Base-by-base conservation (phyloP, 1,140 invertebrate genomes). In the Drosophila asahinai region DNA sequence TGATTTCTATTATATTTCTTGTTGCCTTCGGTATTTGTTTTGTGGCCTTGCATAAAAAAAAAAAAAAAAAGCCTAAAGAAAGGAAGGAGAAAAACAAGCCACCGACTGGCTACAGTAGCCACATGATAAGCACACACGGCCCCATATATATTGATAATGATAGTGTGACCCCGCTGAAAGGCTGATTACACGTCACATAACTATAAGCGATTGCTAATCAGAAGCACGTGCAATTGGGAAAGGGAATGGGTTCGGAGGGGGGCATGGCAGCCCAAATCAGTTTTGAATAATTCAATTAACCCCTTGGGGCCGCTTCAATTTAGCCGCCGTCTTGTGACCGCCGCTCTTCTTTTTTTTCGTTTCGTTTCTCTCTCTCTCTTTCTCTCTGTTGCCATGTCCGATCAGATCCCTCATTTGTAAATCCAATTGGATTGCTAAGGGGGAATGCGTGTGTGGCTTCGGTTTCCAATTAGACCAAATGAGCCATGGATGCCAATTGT, bases 241-340 rank as follows among this genome's bases (percentile, higher is more conserved):
- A 57, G 54, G 19, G 33, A 40, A 40, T 40, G 40, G 57, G 40
- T 9, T 8, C 19, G 38, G 7, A 15, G 62, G 36, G 36, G 47
- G 60, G 36, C 36, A n/a, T 17, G 30, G 6, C 17, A 25, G 58
- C 25, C 63, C 27, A 86, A 90, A 90, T 90, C 86, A 90, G 75
- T 91, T 82, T 65, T 70, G 71, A 64, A 90, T 90, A 90, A 90
- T 91, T 91, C 71, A 91, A 87, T 91, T 91, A 91, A 91, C 89
- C 89, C 76, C 73, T 66, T 87, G 83, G 76, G 89, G 79, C 89
- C 83, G 77, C 81, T 76, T 82, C 79, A 89, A 91, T 91, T 91
- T 65, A 76, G 65, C 38, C 51, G 33, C 15, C 48, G 58, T 38
- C 81, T 73, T 80, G 65, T 82, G 83, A 86, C 83, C 65, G 57